Evolutionary conservation across 2,113 vertebrate genomes (phyloP), one percentile per base, ranked within the genome.

Genomic region (Alexandromys fortis): DNA sequence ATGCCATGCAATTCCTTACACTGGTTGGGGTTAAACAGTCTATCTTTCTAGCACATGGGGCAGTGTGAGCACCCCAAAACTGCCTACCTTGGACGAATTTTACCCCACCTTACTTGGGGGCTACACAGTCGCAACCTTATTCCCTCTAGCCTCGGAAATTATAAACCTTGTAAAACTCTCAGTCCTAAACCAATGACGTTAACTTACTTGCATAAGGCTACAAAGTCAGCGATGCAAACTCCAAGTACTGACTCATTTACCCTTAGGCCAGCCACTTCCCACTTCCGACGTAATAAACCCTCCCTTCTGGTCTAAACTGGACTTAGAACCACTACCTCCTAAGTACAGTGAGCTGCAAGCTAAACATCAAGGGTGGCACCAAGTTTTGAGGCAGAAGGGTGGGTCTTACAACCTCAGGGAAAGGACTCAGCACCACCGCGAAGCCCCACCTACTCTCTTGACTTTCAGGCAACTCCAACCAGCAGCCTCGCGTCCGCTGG

Each of bases 381-480:
- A 1, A 91, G 78, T n/a, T 55, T 65, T 24, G 0, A 0, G 21
- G 63, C 45, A 1, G 7, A 17, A 5, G 22, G 58, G 35, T 1
- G 35, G 17, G 21, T 0, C 3, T 2, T 1, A 0, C 3, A 0
- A 22, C 10, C 19, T 47, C 49, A 0, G 70, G 63, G 24, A 35
- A 6, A 47, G 8, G 35, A 12, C 49, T 28, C 24, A 22, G 30
- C 28, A 38, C 49, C 28, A 21, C 38, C 47, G 70, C 7, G 7
- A 35, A 2, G 68, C 68, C 58, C 81, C 94, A 38, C 67, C 91
- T 78, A 45, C 19, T 7, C 76, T 26, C 14, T 30, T 13, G 4
- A 68, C 19, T 26, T 55, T 63, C 22, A 0, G 47, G 68, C 70
- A 3, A 21, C 61, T 55, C 45, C 4, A 38, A 63, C 38, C 19